Evolutionary conservation across 2,113 vertebrate species (phyloP), one percentile per base, ranked within the genome.

Genomic region (Tupaia chinensis): DNA sequence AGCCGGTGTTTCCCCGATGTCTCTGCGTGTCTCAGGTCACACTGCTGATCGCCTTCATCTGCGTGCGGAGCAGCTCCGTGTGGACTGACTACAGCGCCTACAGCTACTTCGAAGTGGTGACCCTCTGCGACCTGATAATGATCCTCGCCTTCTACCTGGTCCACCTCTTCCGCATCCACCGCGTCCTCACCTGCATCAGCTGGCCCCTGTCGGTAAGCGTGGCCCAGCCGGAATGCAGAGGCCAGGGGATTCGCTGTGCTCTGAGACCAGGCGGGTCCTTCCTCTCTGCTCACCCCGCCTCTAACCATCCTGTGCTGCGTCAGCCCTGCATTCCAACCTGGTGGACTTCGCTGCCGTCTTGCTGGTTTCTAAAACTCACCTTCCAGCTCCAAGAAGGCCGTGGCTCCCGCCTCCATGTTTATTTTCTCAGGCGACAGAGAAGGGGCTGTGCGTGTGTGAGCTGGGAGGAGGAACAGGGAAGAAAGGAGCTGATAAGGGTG

Each of bases 81-180:
- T 99, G 99, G 99, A 98, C 96, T 0, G 97, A 98, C 97, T 98
- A 98, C 98, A 98, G 98, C 0, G 98, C 98, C 1, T 99, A 98
- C 98, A 99, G 98, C 95, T 99, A 98, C 98, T 99, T 99, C 54
- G 99, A 99, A 98, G 99, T 99, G 87, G 99, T 99, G 96, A 97
- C 98, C 72, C 98, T 99, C 23, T 99, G 99, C 79, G 99, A 99
- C 98, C 94, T 99, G 86, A 95, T 99, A 19, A 99, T 99, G 98
- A 98, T 99, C 95, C 97, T 99, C 77, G 95, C 99, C 97, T 99
- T 99, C 97, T 99, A 99, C 97, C 83, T 99, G 95, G 98, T 99
- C 98, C 98, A 99, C 93, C 95, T 99, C 79, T 99, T 99, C 98
- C 96, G 99, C 84, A 96, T 99, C 96, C 99, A 99, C 98, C 96